Conservation (phyloP, 2,888 invertebrate genomes). For the Holacanthella duospinosa region DNA sequence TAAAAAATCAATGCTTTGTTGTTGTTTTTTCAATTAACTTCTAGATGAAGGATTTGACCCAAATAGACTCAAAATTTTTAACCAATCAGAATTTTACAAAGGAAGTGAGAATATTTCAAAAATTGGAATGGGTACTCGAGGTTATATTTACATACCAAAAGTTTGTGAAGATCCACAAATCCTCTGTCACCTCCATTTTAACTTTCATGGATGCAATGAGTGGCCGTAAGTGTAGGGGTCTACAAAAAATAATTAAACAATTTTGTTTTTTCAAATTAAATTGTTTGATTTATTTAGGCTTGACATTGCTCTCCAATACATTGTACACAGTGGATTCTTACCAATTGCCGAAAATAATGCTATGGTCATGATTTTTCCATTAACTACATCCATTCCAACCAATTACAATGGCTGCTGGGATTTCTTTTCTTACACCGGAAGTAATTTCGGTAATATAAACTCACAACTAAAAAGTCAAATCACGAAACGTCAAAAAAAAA, state of each 20-base stretch:
- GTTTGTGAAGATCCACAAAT: conserved; percentile 12
- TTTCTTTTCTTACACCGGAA: conserved; percentile 29
- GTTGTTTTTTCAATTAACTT: background rate
- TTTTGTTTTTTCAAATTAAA: too few species aligned
- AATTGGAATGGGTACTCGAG: conserved; percentile 27
- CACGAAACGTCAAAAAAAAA: background rate
- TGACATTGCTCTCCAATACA: conserved; percentile 22
- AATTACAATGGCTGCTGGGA: conserved; percentile 33
- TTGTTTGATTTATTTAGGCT: conserved; percentile 4
- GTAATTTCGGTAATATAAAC: conserved; percentile 22
- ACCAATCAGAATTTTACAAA: conserved; percentile 30
- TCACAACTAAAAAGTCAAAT: background rate
- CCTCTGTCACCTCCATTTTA: conserved; percentile 27
- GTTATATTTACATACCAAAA: conserved; percentile 29
- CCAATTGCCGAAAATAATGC: conserved; percentile 26
- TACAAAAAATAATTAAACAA: background rate
- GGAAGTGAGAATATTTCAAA: conserved; percentile 16
- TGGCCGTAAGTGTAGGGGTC: conserved; percentile 21
- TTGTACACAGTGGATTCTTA: conserved; percentile 28
- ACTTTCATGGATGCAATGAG: conserved; percentile 36
- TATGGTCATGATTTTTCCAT: conserved; percentile 30
- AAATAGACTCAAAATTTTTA: conserved; percentile 19
- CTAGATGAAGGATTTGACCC: conserved; percentile 4
- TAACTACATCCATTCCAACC: conserved; percentile 22
- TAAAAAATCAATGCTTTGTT: background rate